Evolutionary conservation across 1,140 invertebrate genomes (phyloP).

Genomic region (Apis laboriosa): DNA sequence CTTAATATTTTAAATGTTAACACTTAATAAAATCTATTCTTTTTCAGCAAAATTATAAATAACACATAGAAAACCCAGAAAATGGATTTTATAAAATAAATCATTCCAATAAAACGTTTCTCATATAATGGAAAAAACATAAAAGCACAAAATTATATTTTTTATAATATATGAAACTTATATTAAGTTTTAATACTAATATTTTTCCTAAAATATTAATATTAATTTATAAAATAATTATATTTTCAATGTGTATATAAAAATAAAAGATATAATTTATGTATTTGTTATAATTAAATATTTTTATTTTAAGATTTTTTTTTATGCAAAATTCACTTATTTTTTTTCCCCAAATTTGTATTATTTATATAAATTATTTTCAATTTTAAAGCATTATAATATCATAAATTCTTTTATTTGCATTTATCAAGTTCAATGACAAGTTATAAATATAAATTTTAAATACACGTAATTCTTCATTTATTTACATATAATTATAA

Average conservation of each 20-base stretch:
- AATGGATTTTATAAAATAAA: constrained; percentile 22
- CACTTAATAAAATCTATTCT: constrained; percentile 7
- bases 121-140: neutral
- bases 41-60: constrained; percentile 60
- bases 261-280: constrained; percentile 11
- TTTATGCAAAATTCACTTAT: neutral
- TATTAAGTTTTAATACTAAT: constrained; percentile 2
- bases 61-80: neutral
- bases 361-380: too few species aligned
- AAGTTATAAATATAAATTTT: too few species aligned
- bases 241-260: neutral
- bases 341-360: too few species aligned
- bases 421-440: too few species aligned
- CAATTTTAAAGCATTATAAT: too few species aligned
- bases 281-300: neutral
- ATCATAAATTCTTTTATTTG: too few species aligned
- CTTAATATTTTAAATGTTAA: constrained; percentile 7
- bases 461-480: too few species aligned
- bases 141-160: constrained; percentile 16
- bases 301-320: neutral
- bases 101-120: constrained; percentile 15
- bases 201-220: neutral
- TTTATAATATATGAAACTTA: constrained; percentile 25
- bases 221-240: neutral
- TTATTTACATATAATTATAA: too few species aligned